Percentiles rank a stretch among this genome's conserved stretches.
Evolutionary conservation across 2,113 vertebrate genomes (phyloP).

Genomic region (Toxostoma redivivum): DNA sequence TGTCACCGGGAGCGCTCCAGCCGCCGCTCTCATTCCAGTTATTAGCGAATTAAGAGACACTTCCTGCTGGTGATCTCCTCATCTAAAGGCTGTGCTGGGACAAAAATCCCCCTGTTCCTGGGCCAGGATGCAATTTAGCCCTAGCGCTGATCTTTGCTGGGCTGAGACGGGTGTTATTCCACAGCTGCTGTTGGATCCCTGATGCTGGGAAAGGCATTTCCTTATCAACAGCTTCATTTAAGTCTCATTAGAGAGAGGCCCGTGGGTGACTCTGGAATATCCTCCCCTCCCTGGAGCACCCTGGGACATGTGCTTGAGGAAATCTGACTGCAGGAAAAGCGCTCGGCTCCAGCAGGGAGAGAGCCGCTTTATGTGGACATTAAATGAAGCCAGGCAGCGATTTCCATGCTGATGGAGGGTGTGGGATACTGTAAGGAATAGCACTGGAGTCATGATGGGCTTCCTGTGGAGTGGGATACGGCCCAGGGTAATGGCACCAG

Average conservation of each 20-base stretch:
- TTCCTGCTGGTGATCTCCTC: constrained; percentile 60
- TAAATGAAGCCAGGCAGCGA: neutral
- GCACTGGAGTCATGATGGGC: neutral
- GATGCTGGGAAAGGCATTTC: constrained; percentile 43
- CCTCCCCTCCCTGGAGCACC: constrained; percentile 38
- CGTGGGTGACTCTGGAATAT: constrained; percentile 34
- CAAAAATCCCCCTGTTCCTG: constrained; percentile 45
- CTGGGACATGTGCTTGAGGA: constrained; percentile 43
- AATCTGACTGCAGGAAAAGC: neutral
- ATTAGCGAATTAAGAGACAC: constrained; percentile 72
- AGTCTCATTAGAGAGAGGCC: constrained; percentile 69
- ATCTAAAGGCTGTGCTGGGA: constrained; percentile 53
- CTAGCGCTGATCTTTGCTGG: constrained; percentile 49
- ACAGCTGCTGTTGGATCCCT: constrained; percentile 27
- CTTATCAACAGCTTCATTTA: constrained; percentile 57
- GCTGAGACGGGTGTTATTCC: constrained; percentile 28
- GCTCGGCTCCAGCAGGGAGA: neutral
- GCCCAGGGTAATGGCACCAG: neutral
- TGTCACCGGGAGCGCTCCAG: constrained; percentile 38
- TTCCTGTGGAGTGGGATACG: fast-evolving
- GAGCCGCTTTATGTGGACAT: neutral
- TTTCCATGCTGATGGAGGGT: neutral
- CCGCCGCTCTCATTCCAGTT: constrained; percentile 33
- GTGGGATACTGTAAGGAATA: neutral
- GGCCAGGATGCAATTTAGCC: constrained; percentile 51